Conservation (phyloP, 2,113 vertebrate species). For the Siniperca chuatsi region DNA sequence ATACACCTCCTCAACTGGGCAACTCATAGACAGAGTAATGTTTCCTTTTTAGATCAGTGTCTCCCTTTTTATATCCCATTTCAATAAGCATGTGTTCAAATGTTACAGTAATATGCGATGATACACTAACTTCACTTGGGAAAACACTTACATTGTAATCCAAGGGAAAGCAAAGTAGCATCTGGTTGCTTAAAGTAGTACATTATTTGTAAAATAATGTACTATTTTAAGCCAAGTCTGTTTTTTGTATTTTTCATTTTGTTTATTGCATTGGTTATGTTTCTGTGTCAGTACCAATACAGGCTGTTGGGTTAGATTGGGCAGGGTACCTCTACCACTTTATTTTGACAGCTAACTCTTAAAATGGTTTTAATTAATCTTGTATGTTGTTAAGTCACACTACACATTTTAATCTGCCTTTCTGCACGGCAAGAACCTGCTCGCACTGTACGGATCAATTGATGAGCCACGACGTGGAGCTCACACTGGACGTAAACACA, state of each 20-base stretch:
- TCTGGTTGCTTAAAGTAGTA: neutral
- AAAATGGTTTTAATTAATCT: neutral
- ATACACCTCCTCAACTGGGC: too few relatives aligned
- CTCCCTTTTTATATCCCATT: too few relatives aligned
- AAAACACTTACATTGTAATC: neutral
- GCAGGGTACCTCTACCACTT: too few relatives aligned
- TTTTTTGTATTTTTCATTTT: neutral
- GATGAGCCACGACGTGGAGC: too few relatives aligned
- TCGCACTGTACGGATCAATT: too few relatives aligned
- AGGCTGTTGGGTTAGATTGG: neutral
- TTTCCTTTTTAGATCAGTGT: too few relatives aligned
- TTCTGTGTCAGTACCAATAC: neutral
- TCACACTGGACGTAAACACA: too few relatives aligned
- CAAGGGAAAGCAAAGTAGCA: neutral
- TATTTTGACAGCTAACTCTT: too few relatives aligned
- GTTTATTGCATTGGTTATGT: neutral
- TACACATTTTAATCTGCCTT: too few relatives aligned
- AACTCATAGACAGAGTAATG: too few relatives aligned
- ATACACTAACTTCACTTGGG: neutral
- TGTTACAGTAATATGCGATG: neutral
- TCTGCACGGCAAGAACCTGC: too few relatives aligned
- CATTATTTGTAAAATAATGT: neutral
- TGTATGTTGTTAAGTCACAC: neutral
- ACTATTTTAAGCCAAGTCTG: neutral
- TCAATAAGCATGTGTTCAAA: too few relatives aligned